Percentiles rank a stretch among this genome's conserved stretches.
These are phyloP conservation scores for Phaethon lepturus DNA, from an alignment of 2,113 vertebrate species.

Conservation along the genomic window DNA sequence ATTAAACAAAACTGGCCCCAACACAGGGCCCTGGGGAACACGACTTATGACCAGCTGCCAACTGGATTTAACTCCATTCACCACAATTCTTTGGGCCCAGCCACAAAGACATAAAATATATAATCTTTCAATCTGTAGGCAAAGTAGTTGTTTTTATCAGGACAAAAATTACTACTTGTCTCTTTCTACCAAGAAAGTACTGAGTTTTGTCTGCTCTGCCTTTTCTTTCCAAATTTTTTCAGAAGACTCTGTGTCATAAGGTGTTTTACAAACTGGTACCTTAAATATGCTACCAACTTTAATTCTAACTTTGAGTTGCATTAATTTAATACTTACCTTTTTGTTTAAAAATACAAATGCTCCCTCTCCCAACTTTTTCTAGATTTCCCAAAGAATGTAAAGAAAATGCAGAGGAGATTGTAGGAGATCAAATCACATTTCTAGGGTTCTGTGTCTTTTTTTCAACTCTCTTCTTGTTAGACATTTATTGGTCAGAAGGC, in stretches of 20 bases:
- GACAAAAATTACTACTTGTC: neutral
- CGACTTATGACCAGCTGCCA: rapidly evolving
- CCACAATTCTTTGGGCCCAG: neutral
- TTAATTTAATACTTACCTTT: neutral
- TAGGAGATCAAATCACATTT: neutral
- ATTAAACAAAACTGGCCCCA: neutral
- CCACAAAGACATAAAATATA: neutral
- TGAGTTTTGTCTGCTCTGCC: neutral
- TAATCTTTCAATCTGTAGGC: neutral
- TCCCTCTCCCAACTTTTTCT: neutral
- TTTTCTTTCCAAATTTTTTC: neutral
- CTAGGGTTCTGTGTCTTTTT: neutral
- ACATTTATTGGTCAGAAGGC: neutral
- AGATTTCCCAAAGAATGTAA: neutral
- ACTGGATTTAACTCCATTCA: neutral
- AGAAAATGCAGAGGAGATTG: neutral
- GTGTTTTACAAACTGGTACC: neutral
- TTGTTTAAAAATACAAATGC: neutral
- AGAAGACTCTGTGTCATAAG: neutral
- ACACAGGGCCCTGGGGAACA: neutral
- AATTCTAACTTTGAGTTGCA: neutral
- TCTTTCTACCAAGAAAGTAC: neutral
- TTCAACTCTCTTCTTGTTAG: neutral
- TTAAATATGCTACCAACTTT: neutral
- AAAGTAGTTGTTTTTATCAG: neutral